A percentile compares a stretch with the other conserved stretches of the same genome.
Evolutionary conservation across 2,888 invertebrate genomes (phyloP).

Genomic region (Hypsopygia costalis): DNA sequence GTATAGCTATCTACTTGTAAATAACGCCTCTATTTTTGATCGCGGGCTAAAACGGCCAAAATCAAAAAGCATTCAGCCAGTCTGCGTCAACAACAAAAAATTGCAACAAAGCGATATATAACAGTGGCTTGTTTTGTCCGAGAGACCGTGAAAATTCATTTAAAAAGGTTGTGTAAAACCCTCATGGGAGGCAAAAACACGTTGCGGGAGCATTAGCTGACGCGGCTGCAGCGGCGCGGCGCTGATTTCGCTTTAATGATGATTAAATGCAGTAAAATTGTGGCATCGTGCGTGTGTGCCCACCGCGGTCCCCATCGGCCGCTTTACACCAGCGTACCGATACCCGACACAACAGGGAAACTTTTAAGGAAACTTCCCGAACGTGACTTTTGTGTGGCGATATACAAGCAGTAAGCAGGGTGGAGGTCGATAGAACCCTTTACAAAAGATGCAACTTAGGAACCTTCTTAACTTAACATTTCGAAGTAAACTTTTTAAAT

Average conservation of each 20-base stretch:
- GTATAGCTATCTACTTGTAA: too few relatives aligned
- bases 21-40: too few relatives aligned
- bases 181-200: conserved; percentile 46
- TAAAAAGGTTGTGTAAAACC: conserved; percentile 44
- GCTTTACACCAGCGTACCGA: conserved; percentile 16
- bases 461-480: too few relatives aligned
- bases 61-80: conserved; percentile 7
- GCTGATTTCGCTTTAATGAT: conserved; percentile 76
- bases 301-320: conserved; percentile 20
- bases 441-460: too few relatives aligned
- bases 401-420: too few relatives aligned
- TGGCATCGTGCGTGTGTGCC: conserved; percentile 47
- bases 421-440: too few relatives aligned
- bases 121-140: conserved; percentile 15
- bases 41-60: background rate
- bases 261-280: conserved; percentile 77
- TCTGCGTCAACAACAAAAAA: conserved; percentile 10
- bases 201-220: conserved; percentile 50
- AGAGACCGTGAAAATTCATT: conserved; percentile 25
- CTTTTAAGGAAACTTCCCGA: conserved; percentile 23
- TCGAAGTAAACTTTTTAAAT: too few relatives aligned
- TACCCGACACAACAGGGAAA: conserved; percentile 16
- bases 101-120: conserved; percentile 16
- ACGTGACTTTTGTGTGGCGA: conserved; percentile 18
- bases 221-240: conserved; percentile 51